phyloP scores from a whole-genome alignment of 2,888 invertebrate genomes.

The Arrhopalites spinosus region DNA sequence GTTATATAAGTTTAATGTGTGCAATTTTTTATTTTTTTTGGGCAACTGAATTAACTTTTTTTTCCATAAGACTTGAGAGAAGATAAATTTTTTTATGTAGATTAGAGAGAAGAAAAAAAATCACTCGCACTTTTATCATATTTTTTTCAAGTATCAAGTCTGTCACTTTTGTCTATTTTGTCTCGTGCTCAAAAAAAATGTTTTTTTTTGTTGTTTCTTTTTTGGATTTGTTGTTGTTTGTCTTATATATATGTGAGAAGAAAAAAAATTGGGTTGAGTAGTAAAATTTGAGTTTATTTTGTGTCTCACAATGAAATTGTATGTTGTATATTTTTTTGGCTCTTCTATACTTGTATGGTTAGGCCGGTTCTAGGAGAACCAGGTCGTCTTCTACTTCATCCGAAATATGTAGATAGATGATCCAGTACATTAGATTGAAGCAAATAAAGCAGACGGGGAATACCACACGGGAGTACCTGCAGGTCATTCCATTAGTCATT shows the following conservation, averaged over 20 bases:
- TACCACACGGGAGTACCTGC: conserved; percentile 86
- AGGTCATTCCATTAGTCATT: conserved; percentile 31
- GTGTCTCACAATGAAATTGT: neutral
- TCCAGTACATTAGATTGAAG: conserved; percentile 99
- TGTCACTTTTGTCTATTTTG: conserved; percentile 8
- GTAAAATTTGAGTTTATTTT: neutral
- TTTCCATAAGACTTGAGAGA: too few species aligned
- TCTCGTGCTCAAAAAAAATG: neutral
- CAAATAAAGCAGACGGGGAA: conserved; percentile 98
- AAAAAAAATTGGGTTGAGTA: neutral
- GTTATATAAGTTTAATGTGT: neutral
- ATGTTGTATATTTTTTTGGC: neutral
- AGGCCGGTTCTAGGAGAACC: conserved; percentile 69
- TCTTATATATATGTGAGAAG: neutral
- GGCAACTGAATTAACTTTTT: conserved; percentile 11
- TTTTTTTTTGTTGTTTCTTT: conserved; percentile 12
- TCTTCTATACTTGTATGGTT: conserved; percentile 11
- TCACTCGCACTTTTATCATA: conserved; percentile 10
- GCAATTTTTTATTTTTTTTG: neutral
- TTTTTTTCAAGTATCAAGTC: neutral
- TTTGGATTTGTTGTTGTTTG: neutral
- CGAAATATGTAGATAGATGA: conserved; percentile 93
- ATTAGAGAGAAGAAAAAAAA: neutral
- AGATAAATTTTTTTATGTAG: neutral
- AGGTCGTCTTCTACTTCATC: conserved; percentile 94